Conservation (phyloP, 2,797 vertebrate genomes). For the Pagetopsis macropterus region DNA sequence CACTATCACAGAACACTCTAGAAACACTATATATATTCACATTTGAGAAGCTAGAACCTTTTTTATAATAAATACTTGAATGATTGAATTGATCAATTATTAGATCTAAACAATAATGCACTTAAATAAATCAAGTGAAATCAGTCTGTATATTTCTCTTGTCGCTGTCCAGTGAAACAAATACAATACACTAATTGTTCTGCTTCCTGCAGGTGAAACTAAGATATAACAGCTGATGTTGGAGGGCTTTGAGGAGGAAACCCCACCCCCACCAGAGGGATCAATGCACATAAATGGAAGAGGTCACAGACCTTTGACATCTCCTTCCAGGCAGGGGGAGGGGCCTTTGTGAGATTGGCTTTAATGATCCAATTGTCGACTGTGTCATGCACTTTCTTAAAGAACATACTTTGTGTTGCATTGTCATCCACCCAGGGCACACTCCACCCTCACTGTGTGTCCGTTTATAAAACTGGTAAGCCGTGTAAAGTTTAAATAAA, state of each 20-base stretch:
- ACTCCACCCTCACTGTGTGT: not conserved
- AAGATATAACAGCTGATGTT: conserved; percentile 82
- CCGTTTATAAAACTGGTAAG: not conserved
- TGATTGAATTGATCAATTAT: no score
- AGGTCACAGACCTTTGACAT: conserved; percentile 87
- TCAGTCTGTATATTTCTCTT: not conserved
- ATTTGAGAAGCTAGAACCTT: not conserved
- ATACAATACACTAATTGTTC: conserved; percentile 2
- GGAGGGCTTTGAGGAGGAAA: conserved; percentile 61
- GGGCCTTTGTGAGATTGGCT: conserved; percentile 81
- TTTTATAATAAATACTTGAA: not conserved
- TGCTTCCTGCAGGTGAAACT: conserved; percentile 77
- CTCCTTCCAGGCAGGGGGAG: conserved; percentile 80
- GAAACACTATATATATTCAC: not conserved
- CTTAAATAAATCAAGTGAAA: not conserved
- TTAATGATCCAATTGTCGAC: conserved; percentile 82
- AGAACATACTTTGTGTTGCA: conserved; percentile 61
- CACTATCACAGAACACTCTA: not conserved
- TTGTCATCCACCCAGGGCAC: not conserved
- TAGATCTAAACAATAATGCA: not conserved
- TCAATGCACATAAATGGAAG: conserved; percentile 86
- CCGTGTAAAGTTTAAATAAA: not conserved
- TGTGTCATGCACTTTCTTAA: conserved; percentile 72
- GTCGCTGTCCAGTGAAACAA: not conserved
- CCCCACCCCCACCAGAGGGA: conserved; percentile 75